phyloP scores from a whole-genome alignment of 2,888 invertebrate species.

The Neoitamus cyanurus region DNA sequence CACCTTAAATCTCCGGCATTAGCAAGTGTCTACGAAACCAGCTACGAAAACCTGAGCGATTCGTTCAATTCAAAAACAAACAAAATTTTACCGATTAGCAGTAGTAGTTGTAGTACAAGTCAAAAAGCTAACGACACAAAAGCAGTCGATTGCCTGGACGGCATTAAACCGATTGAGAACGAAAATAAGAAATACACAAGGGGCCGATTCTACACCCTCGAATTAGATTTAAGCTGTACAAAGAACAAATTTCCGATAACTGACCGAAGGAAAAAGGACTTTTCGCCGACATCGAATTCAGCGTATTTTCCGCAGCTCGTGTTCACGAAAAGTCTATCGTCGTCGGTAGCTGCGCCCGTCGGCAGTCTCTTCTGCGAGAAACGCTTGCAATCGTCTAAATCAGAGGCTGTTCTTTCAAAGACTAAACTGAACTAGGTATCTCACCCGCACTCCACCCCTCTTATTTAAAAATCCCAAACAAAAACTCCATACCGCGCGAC shows the following conservation, averaged over 20 bases:
- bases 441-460: not conserved
- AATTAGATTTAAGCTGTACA: slow-evolving; percentile 70
- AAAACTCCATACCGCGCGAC: not conserved
- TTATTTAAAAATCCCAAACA: slow-evolving; percentile 16
- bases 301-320: slow-evolving; percentile 51
- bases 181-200: slow-evolving; percentile 62
- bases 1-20: slow-evolving; percentile 64
- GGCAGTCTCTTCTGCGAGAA: slow-evolving; percentile 65
- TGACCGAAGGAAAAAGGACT: slow-evolving; percentile 58
- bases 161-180: slow-evolving; percentile 56
- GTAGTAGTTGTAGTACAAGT: slow-evolving; percentile 44
- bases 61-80: slow-evolving; percentile 46
- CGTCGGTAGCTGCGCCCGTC: slow-evolving; percentile 62
- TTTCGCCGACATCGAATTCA: slow-evolving; percentile 48
- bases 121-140: slow-evolving; percentile 20
- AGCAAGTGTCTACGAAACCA: slow-evolving; percentile 67
- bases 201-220: slow-evolving; percentile 64
- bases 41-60: slow-evolving; percentile 66
- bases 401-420: slow-evolving; percentile 60
- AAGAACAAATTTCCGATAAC: slow-evolving; percentile 72
- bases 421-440: slow-evolving; percentile 50
- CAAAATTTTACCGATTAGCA: slow-evolving; percentile 28
- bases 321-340: slow-evolving; percentile 62
- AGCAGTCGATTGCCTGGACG: slow-evolving; percentile 47
- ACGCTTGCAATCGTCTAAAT: slow-evolving; percentile 64